Evolutionary conservation across 2,113 vertebrate genomes (phyloP), one percentile per base, ranked within the genome.

Genomic region (Lepus timidus): DNA sequence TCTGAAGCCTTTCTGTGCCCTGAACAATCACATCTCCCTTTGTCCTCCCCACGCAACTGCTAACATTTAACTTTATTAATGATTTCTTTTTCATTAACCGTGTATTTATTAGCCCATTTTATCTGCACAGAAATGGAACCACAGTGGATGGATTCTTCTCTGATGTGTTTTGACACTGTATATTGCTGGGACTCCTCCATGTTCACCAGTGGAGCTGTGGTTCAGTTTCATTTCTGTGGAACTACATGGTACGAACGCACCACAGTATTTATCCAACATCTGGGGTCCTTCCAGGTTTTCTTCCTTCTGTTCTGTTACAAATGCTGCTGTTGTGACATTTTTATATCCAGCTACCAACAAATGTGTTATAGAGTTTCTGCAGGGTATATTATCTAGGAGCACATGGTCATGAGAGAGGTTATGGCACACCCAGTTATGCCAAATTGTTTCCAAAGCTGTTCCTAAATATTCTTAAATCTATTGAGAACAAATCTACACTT

Each of bases 391-490:
- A 92, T 36, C 64, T 83, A 67, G 25, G 39, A 31, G 65, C 33
- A 19, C 73, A 90, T 7, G 67, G 79, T 51, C 71, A 67, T 10
- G 9, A 55, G 44, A 73, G 17, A 25, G 70, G 61, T 55, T 64
- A 92, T 20, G 65, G 70, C 90, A 95, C 13, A 85, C 33, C 36
- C 52, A 82, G 12, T 88, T 73, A 86, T 0, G 25, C 55, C 84
- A 12, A 85, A 90, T 2, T 85, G 36, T 55, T 92, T 91, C 52
- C 51, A 1, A 91, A 85, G 83, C 16, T 88, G 36, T 36, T 87
- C 39, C 92, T 92, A 55, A 88, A 90, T 23, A 58, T 79, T 85
- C 78, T 91, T 70, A 73, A 39, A 86, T 52, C 79, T 96, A 73
- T 6, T 84, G 76, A 95, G 64, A 87, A 93, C 20, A 64, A 27